phyloP scores from a whole-genome alignment of 2,888 invertebrate genomes.

The Cheilosia grossa region DNA sequence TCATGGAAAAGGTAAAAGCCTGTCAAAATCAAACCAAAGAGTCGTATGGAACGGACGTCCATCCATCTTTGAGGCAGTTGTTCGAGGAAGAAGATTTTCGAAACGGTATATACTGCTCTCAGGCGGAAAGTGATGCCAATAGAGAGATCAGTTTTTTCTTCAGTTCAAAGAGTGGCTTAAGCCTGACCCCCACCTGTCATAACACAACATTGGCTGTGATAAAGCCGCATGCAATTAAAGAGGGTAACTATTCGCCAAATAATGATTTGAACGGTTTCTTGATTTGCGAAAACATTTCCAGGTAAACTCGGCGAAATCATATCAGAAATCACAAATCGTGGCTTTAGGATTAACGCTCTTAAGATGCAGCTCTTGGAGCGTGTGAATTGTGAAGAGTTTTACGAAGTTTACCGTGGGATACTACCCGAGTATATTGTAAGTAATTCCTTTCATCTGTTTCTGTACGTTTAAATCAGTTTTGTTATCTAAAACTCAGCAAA shows the following conservation, averaged over 20 bases:
- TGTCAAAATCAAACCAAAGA: conserved; percentile 77
- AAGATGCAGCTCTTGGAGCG: conserved; percentile 91
- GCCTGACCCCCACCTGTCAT: conserved; percentile 85
- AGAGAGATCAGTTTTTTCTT: conserved; percentile 86
- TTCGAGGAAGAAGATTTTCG: conserved; percentile 88
- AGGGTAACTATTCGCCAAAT: conserved; percentile 83
- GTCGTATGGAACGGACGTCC: conserved; percentile 70
- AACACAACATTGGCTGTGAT: conserved; percentile 92
- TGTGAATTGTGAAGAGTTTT: conserved; percentile 94
- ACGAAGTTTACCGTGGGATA: conserved; percentile 96
- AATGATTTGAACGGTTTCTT: not conserved
- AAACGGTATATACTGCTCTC: conserved; percentile 89
- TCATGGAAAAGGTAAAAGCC: conserved; percentile 79
- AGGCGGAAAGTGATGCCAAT: conserved; percentile 83
- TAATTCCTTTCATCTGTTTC: not conserved
- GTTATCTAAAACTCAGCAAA: conserved; percentile 84
- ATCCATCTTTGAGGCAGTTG: conserved; percentile 85
- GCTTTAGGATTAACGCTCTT: conserved; percentile 91
- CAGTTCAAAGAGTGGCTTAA: conserved; percentile 84
- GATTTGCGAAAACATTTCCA: conserved; percentile 4
- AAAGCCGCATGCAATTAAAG: conserved; percentile 94
- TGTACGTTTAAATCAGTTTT: not conserved
- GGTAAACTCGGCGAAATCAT: conserved; percentile 88
- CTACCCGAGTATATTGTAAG: conserved; percentile 89
- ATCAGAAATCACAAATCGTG: conserved; percentile 88